Conservation (phyloP, 2,888 invertebrate species). For the Bruchidius siliquastri region DNA sequence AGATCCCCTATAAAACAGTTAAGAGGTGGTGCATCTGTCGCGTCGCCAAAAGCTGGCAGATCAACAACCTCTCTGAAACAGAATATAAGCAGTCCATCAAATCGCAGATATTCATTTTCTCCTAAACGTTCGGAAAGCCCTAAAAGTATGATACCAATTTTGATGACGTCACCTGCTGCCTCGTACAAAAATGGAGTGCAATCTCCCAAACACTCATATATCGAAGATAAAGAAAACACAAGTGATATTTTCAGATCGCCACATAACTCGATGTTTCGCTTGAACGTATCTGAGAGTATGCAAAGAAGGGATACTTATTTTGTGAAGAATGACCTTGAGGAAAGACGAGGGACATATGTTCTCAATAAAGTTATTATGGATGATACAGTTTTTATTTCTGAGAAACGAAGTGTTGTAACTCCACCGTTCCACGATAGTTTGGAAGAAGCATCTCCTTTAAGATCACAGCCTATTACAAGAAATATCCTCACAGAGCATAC, state of each 20-base stretch:
- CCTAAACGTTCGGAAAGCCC: neutral
- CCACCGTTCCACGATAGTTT: neutral
- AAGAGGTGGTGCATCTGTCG: neutral
- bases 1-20: neutral
- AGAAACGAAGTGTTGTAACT: neutral
- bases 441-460: conserved; percentile 5
- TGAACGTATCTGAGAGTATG: neutral
- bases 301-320: too few species aligned
- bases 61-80: neutral
- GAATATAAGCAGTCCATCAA: neutral
- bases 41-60: neutral
- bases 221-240: neutral
- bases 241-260: neutral
- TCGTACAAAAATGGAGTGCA: neutral
- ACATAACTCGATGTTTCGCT: neutral
- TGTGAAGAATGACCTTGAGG: neutral
- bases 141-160: neutral
- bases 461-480: neutral
- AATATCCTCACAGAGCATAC: neutral
- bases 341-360: neutral
- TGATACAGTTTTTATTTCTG: neutral
- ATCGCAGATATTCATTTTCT: neutral
- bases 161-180: neutral
- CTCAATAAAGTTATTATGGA: neutral
- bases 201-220: neutral